These are phyloP conservation scores for Pandemis corylana DNA, from an alignment of 2,888 invertebrate species.

Conservation along the genomic window DNA sequence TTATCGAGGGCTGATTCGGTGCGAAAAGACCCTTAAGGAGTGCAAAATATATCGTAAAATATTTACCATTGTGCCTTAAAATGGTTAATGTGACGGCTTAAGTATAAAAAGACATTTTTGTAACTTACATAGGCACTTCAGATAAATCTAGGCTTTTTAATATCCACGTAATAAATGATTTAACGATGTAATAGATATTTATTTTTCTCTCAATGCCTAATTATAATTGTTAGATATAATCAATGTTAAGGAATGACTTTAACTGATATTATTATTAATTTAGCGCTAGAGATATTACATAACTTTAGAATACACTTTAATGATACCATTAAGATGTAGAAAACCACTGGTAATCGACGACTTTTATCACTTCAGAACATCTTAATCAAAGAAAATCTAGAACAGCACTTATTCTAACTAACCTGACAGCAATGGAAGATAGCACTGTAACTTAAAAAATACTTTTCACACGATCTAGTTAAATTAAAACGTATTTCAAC, in stretches of 20 bases:
- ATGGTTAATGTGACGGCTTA: constrained; percentile 51
- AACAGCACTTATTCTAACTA: constrained; percentile 26
- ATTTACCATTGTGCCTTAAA: constrained; percentile 70
- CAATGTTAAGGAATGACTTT: no score
- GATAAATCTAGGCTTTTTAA: no score
- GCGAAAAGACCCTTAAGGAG: constrained; percentile 54
- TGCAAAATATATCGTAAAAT: constrained; percentile 49
- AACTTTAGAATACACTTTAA: neutral
- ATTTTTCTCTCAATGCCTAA: neutral
- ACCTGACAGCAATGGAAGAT: constrained; percentile 17
- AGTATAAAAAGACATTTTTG: neutral
- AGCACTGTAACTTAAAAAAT: constrained; percentile 15
- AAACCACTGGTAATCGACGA: neutral
- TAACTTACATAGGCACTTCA: neutral
- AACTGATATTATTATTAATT: no score
- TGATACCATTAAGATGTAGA: neutral
- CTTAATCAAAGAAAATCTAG: constrained; percentile 26
- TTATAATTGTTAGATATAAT: neutral
- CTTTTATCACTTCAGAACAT: constrained; percentile 15
- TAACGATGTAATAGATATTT: neutral
- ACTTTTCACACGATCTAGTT: constrained; percentile 8
- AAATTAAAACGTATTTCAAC: neutral
- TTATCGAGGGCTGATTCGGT: constrained; percentile 55
- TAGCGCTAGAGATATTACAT: no score
- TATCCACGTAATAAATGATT: no score